Conservation (phyloP, 1,140 invertebrate species). For the Macrostomum lignano region DNA sequence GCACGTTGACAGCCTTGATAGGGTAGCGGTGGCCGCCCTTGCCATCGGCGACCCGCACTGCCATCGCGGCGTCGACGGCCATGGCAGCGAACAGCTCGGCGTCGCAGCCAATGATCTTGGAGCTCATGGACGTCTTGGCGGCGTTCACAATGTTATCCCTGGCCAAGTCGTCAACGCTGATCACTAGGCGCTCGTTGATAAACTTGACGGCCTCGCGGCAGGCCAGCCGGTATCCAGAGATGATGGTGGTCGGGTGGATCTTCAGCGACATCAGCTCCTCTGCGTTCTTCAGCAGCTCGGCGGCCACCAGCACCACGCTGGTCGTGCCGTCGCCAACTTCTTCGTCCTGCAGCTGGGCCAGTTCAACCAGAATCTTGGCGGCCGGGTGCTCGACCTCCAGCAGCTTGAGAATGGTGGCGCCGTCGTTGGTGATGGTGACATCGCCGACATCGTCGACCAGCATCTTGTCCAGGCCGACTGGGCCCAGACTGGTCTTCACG, state of each 20-base stretch:
- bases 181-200: constrained; percentile 70
- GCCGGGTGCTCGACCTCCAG: constrained; percentile 95
- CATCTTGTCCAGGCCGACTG: constrained; percentile 97
- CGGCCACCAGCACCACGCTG: constrained; percentile 66
- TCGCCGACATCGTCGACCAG: constrained; percentile 95
- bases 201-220: constrained; percentile 91
- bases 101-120: constrained; percentile 90
- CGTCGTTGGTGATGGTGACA: constrained; percentile 96
- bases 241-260: constrained; percentile 95
- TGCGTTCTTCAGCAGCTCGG: constrained; percentile 63
- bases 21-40: constrained; percentile 59
- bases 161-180: constrained; percentile 59
- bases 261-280: constrained; percentile 96
- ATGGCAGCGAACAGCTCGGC: constrained; percentile 78
- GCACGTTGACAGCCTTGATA: constrained; percentile 78
- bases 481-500: constrained; percentile 88
- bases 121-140: constrained; percentile 93
- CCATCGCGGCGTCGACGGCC: constrained; percentile 71
- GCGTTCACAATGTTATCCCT: constrained; percentile 60
- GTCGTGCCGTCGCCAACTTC: constrained; percentile 99
- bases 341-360: constrained; percentile 75
- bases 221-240: constrained; percentile 80
- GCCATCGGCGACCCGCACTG: constrained; percentile 47
- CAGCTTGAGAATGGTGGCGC: constrained; percentile 79
- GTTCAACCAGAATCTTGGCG: constrained; percentile 72